A percentile compares a stretch with the other conserved stretches of the same genome.
Conservation (phyloP, 2,797 vertebrate species). For the Cyclopterus lumpus region DNA sequence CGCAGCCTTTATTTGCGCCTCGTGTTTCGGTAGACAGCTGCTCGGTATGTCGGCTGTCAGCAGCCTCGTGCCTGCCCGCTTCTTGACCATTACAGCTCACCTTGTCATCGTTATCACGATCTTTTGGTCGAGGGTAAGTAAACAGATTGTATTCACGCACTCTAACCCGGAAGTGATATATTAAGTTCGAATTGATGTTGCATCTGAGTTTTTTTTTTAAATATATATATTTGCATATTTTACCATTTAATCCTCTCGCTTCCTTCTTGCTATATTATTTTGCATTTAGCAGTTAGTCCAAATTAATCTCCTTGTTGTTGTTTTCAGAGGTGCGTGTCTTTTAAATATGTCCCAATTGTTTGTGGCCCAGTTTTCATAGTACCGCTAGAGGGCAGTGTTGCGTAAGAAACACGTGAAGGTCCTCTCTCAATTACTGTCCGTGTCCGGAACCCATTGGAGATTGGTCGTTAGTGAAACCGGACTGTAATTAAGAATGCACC, state of each 20-base stretch:
- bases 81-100: conserved; percentile 89
- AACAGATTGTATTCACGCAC: no score
- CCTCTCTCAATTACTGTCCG: conserved; percentile 20
- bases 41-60: conserved; percentile 81
- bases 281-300: neutral
- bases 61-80: conserved; percentile 88
- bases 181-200: neutral
- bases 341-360: neutral
- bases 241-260: neutral
- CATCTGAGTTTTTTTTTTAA: neutral
- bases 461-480: neutral
- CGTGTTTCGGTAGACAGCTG: neutral
- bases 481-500: conserved; percentile 17
- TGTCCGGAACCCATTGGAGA: conserved; percentile 57
- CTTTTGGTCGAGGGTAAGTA: conserved; percentile 91
- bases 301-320: neutral
- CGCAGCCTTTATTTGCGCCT: fast-evolving
- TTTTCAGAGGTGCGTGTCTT: neutral
- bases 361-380: conserved; percentile 20
- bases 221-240: neutral
- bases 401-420: neutral
- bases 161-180: no score
- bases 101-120: conserved; percentile 92
- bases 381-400: conserved; percentile 49
- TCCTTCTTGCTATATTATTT: neutral